Conservation (phyloP, 2,797 vertebrate genomes). For the Sylvilagus floridanus region DNA sequence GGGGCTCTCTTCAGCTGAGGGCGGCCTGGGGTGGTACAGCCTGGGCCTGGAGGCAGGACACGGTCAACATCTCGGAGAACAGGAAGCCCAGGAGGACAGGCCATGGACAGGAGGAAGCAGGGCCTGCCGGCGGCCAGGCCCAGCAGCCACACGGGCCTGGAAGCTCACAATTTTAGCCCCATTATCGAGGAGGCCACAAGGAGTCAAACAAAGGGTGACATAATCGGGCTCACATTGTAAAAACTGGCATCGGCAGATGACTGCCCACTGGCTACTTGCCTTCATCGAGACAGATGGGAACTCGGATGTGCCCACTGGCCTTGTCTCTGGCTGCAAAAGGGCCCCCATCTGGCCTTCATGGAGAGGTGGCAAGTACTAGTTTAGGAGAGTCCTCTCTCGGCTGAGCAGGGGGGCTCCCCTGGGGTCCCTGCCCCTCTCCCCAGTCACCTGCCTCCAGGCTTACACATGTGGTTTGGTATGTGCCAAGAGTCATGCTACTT, state of each 20-base stretch:
- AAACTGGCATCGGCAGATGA: not conserved
- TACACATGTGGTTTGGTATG: not conserved
- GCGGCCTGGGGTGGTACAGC: too few species aligned
- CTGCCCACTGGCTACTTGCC: not conserved
- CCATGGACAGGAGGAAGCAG: not conserved
- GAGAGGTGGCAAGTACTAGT: not conserved
- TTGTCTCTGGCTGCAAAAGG: not conserved
- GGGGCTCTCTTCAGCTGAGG: not conserved
- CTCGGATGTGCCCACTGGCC: not conserved
- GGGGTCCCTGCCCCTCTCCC: not conserved
- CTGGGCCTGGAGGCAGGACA: not conserved
- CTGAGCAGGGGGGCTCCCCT: not conserved
- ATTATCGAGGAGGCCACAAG: rapidly evolving
- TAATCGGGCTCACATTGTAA: not conserved
- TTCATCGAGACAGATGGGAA: not conserved
- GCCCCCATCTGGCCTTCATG: not conserved
- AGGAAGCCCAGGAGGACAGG: rapidly evolving
- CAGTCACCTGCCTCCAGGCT: not conserved
- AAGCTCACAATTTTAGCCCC: not conserved
- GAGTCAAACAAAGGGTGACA: not conserved
- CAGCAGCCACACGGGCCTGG: rapidly evolving
- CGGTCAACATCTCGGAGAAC: too few species aligned
- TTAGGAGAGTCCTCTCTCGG: not conserved
- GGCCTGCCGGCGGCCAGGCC: not conserved
- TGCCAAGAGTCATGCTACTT: too few species aligned